These are phyloP conservation scores for Camarhynchus parvulus DNA, from an alignment of 2,113 vertebrate genomes.

Conservation along the genomic window DNA sequence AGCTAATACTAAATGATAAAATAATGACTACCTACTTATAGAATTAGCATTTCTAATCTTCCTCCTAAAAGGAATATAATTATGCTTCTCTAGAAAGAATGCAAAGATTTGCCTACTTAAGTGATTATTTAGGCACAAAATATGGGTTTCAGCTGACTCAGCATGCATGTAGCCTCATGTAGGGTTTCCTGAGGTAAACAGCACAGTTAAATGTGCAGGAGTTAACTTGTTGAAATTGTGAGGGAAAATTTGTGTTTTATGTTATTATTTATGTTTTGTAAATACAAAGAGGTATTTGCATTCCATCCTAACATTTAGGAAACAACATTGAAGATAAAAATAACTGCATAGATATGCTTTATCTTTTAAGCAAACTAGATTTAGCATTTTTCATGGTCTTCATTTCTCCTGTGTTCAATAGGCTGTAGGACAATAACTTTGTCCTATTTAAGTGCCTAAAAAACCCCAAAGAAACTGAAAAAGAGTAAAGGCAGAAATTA, in stretches of 20 bases:
- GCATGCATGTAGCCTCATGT: background rate
- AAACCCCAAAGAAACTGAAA: background rate
- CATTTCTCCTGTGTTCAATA: background rate
- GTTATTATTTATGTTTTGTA: background rate
- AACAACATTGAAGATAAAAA: background rate
- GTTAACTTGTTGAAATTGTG: background rate
- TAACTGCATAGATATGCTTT: background rate
- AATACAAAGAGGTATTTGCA: background rate
- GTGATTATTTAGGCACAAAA: background rate
- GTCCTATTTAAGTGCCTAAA: background rate
- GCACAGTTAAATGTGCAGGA: background rate
- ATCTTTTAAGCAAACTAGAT: background rate
- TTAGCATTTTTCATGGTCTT: background rate
- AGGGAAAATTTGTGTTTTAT: background rate
- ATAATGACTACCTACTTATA: constrained; percentile 70
- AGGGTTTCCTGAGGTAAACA: background rate
- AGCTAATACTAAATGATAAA: constrained; percentile 76
- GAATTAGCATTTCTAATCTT: constrained; percentile 61
- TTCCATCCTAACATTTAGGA: background rate
- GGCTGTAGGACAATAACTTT: background rate
- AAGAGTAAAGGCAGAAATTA: background rate
- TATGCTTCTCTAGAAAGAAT: background rate
- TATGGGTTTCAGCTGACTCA: background rate
- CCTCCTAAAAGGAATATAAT: constrained; percentile 31
- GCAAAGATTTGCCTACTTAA: constrained; percentile 15